These are phyloP conservation scores for Pyrocoelia pectoralis DNA, from an alignment of 2,888 invertebrate genomes.

Conservation along the genomic window DNA sequence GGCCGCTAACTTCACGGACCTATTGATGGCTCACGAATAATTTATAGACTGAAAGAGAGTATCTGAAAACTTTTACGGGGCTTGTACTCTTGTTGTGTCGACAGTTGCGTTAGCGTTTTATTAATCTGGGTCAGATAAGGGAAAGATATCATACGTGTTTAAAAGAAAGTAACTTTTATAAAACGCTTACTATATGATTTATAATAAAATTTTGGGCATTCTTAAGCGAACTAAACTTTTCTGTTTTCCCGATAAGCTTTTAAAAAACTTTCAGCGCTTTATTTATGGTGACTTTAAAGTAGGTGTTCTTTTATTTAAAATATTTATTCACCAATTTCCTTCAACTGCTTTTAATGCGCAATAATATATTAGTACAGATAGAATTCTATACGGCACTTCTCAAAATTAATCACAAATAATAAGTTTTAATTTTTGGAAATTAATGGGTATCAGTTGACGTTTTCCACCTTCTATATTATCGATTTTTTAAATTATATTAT, in stretches of 20 bases:
- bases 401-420: no score
- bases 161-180: conserved; percentile 16
- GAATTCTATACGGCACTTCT: no score
- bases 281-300: background rate
- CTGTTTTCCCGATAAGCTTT: background rate
- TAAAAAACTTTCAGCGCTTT: background rate
- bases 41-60: conserved; percentile 54
- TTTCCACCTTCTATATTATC: no score
- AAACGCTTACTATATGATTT: conserved; percentile 18
- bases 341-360: no score
- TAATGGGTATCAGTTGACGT: no score
- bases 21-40: conserved; percentile 54
- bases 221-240: conserved; percentile 1
- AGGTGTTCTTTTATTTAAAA: background rate
- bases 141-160: conserved; percentile 8
- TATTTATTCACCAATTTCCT: no score
- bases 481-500: no score
- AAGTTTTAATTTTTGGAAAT: no score
- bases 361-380: no score
- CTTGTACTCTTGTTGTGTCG: conserved; percentile 32
- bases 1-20: no score
- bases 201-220: conserved; percentile 11
- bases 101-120: conserved; percentile 32
- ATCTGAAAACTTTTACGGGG: conserved; percentile 51
- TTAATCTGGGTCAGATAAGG: conserved; percentile 36